Conservation (phyloP, 2,113 vertebrate genomes). For the Okapia johnstoni region DNA sequence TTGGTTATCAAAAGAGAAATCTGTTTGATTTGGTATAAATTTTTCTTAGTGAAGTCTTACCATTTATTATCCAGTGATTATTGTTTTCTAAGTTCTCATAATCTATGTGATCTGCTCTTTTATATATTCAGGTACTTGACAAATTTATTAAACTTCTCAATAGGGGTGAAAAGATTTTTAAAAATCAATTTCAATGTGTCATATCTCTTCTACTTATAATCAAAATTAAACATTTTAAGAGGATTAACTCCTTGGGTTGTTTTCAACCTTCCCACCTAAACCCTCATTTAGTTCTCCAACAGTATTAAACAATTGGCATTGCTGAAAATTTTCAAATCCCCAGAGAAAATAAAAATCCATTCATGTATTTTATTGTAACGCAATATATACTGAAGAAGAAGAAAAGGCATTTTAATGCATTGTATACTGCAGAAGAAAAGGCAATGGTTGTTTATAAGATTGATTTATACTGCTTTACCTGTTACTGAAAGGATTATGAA, state of each 20-base stretch:
- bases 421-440: neutral
- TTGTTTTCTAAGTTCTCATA: neutral
- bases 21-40: neutral
- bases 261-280: neutral
- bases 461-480: neutral
- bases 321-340: neutral
- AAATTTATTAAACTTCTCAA: neutral
- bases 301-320: neutral
- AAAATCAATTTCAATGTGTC: neutral
- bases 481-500: neutral
- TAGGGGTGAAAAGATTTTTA: neutral
- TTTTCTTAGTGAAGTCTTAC: neutral
- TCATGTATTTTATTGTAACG: neutral
- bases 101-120: neutral
- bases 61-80: neutral
- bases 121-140: neutral
- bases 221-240: neutral
- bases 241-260: neutral
- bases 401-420: neutral
- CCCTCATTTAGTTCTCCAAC: neutral
- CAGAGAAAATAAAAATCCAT: neutral
- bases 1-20: neutral
- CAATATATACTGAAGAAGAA: neutral
- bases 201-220: neutral
- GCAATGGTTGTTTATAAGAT: neutral